Evolutionary conservation across 2,113 vertebrate species (phyloP).

Genomic region (Isichthys henryi): DNA sequence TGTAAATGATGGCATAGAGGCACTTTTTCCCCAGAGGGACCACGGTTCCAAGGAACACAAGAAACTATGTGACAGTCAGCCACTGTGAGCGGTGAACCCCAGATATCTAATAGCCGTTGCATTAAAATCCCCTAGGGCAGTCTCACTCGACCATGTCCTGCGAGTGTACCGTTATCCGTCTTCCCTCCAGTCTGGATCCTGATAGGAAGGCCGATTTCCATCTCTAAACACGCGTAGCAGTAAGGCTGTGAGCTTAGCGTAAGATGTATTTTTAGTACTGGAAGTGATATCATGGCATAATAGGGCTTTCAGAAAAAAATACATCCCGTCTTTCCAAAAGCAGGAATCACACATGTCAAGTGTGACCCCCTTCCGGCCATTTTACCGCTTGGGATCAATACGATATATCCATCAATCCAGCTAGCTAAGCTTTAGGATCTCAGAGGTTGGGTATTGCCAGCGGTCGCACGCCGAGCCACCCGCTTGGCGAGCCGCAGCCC

Average conservation of each 20-base stretch:
- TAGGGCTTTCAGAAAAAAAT: neutral
- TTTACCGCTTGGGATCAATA: neutral
- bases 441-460: neutral
- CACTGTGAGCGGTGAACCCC: neutral
- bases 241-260: neutral
- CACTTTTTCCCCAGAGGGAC: neutral
- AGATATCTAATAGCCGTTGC: neutral
- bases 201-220: neutral
- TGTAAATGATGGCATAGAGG: conserved; percentile 19
- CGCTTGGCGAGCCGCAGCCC: neutral
- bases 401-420: neutral
- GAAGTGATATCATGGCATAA: neutral
- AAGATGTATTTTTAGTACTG: neutral
- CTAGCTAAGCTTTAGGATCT: neutral
- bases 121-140: neutral
- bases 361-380: neutral
- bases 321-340: neutral
- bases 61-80: conserved; percentile 14
- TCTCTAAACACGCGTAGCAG: neutral
- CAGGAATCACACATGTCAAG: neutral
- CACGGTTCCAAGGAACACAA: neutral
- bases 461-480: conserved; percentile 8
- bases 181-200: neutral
- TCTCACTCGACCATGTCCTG: neutral
- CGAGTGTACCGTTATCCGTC: neutral